These are phyloP conservation scores for Chydorus sphaericus DNA, from an alignment of 2,888 invertebrate species.

Conservation along the genomic window DNA sequence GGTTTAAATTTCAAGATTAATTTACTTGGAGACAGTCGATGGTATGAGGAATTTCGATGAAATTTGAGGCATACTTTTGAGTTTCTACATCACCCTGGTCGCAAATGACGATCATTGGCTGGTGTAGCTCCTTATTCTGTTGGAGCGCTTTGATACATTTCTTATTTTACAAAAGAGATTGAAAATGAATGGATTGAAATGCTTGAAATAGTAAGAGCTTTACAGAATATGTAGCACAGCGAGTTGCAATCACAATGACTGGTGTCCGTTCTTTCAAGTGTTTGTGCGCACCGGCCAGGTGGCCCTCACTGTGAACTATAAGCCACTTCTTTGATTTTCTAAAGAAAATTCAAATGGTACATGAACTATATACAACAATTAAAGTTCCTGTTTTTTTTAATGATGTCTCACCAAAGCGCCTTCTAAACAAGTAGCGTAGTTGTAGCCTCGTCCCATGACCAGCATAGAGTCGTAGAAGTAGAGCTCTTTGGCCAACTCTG, in stretches of 20 bases:
- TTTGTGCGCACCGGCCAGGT: conserved; percentile 97
- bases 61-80: conserved; percentile 54
- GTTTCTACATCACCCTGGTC: conserved; percentile 87
- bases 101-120: conserved; percentile 86
- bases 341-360: no score
- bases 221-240: conserved; percentile 80
- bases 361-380: no score
- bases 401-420: conserved; percentile 58
- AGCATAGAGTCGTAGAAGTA: conserved; percentile 85
- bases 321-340: conserved; percentile 97
- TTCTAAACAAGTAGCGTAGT: conserved; percentile 96
- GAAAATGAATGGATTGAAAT: background rate
- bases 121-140: conserved; percentile 85
- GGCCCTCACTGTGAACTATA: conserved; percentile 99
- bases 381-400: conserved; percentile 16
- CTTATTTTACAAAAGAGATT: conserved; percentile 27
- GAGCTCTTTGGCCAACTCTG: conserved; percentile 71
- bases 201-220: conserved; percentile 23
- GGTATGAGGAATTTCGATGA: conserved; percentile 79
- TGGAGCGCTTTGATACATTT: conserved; percentile 99
- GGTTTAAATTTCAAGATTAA: background rate
- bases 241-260: conserved; percentile 93
- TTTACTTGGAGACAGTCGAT: conserved; percentile 78
- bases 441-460: conserved; percentile 98
- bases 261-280: conserved; percentile 98